phyloP scores from a whole-genome alignment of 2,888 invertebrate genomes.

The Lasioglossum oenotherae region DNA sequence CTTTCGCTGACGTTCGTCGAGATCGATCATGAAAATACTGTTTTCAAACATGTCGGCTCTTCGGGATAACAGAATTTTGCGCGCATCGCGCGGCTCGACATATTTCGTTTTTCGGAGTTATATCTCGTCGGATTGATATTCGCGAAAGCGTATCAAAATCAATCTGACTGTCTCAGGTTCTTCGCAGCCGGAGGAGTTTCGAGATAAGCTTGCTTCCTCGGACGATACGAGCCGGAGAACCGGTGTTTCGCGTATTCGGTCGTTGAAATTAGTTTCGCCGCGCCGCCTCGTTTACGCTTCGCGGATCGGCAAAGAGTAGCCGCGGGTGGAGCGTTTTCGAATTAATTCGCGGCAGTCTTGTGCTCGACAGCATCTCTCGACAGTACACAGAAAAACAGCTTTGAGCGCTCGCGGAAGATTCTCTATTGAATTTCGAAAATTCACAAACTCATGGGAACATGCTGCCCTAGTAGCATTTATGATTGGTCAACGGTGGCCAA shows the following conservation, averaged over 20 bases:
- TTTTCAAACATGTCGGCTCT: neutral
- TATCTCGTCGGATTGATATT: neutral
- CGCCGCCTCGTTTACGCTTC: slow-evolving; percentile 2
- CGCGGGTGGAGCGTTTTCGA: slow-evolving; percentile 5
- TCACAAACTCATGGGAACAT: no score
- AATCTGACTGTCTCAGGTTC: neutral
- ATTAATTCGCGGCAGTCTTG: slow-evolving; percentile 47
- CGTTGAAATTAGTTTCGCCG: slow-evolving; percentile 26
- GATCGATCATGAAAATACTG: neutral
- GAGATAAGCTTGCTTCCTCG: neutral
- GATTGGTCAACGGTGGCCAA: no score
- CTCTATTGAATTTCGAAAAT: neutral
- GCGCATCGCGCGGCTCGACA: neutral
- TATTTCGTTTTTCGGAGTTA: neutral
- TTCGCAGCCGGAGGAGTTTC: neutral
- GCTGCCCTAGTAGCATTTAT: no score
- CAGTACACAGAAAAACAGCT: no score
- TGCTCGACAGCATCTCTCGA: slow-evolving; percentile 43
- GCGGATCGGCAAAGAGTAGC: neutral
- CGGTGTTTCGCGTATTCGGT: slow-evolving; percentile 32
- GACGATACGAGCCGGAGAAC: neutral
- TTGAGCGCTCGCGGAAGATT: no score
- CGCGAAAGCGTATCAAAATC: neutral
- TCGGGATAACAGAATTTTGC: neutral
- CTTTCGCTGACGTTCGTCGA: neutral